Evolutionary conservation across 2,888 invertebrate genomes (phyloP).

Genomic region (Andrena marginata): DNA sequence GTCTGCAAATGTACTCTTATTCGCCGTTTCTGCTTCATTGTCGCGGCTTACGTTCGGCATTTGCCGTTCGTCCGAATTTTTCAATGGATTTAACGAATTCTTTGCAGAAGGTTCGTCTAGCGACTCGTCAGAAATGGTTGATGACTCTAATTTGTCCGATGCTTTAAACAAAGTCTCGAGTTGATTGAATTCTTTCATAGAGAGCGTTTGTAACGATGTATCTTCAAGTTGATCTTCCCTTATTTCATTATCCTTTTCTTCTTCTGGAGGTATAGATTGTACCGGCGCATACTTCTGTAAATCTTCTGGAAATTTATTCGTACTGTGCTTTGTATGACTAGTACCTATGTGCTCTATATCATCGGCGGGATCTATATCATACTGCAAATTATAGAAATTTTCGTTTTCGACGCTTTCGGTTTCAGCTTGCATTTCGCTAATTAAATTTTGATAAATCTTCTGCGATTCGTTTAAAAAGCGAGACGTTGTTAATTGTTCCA

Average conservation of each 20-base stretch:
- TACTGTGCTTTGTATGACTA: not conserved
- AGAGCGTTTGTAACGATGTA: constrained; percentile 2
- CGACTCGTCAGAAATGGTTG: not conserved
- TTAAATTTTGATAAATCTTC: constrained; percentile 40
- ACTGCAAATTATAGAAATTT: constrained; percentile 4
- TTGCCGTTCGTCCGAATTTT: constrained; percentile 6
- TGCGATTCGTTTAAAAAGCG: constrained; percentile 30
- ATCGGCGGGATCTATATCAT: constrained; percentile 5
- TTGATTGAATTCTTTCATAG: constrained; percentile 9
- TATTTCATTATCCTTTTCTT: constrained; percentile 5
- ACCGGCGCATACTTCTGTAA: constrained; percentile 6
- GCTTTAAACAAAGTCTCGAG: constrained; percentile 1
- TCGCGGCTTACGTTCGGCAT: not conserved
- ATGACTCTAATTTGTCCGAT: not conserved
- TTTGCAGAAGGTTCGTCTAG: not conserved
- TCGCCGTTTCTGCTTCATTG: not conserved
- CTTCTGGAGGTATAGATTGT: not conserved
- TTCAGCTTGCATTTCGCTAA: constrained; percentile 20
- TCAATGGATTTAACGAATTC: constrained; percentile 14
- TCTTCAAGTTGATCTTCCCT: constrained; percentile 14
- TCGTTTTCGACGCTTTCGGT: constrained; percentile 5
- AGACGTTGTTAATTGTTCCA: constrained; percentile 9
- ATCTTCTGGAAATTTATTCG: constrained; percentile 14
- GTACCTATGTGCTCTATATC: constrained; percentile 7
- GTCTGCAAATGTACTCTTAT: not conserved